Conservation (phyloP, 2,797 vertebrate genomes). For the Acipenser transmontanus region DNA sequence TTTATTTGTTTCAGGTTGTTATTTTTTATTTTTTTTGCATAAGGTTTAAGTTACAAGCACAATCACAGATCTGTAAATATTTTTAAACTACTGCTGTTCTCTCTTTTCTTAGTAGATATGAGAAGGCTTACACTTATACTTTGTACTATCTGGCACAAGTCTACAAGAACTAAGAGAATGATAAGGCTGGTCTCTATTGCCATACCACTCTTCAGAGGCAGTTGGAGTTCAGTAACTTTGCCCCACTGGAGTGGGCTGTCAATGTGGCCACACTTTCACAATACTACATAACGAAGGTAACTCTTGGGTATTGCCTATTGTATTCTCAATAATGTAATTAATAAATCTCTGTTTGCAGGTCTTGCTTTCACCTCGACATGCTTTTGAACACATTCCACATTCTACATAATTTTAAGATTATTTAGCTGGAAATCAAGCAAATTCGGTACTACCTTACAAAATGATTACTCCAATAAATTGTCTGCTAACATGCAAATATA, state of each 20-base stretch:
- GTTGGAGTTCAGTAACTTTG: constrained; percentile 82
- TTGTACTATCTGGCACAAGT: constrained; percentile 96
- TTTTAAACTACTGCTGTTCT: constrained; percentile 3
- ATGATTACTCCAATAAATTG: too few species aligned
- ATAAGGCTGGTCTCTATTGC: constrained; percentile 88
- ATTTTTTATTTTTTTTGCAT: not conserved
- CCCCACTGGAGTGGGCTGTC: constrained; percentile 90
- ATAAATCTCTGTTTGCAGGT: constrained; percentile 16
- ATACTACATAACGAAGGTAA: constrained; percentile 94
- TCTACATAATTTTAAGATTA: too few species aligned
- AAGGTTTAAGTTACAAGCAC: too few species aligned
- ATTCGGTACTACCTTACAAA: too few species aligned
- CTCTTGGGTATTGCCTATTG: constrained; percentile 17
- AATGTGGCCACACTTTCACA: constrained; percentile 95
- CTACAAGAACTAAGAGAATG: constrained; percentile 86
- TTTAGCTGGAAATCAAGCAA: too few species aligned
- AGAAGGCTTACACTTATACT: constrained; percentile 89
- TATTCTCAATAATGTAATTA: constrained; percentile 12
- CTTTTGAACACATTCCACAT: too few species aligned
- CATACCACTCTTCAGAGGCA: constrained; percentile 93
- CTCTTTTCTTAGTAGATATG: constrained; percentile 66
- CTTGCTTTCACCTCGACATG: constrained; percentile 30
- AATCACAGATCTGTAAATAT: too few species aligned
- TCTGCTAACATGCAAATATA: too few species aligned
- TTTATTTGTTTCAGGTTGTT: not conserved